These are phyloP conservation scores for Australoheros scitulus DNA, from an alignment of 2,113 vertebrate genomes.

Conservation along the genomic window DNA sequence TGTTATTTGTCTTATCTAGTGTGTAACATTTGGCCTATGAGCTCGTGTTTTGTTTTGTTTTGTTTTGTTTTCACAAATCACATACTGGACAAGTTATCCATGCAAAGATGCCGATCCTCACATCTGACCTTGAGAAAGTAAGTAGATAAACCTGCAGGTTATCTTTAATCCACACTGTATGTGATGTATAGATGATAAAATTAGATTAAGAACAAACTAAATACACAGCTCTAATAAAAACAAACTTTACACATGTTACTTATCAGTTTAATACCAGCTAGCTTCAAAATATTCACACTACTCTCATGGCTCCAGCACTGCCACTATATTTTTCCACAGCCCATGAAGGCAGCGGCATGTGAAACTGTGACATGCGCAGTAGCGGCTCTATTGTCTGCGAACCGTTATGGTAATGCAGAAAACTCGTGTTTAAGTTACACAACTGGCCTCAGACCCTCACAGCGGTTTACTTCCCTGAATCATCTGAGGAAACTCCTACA, in stretches of 20 bases:
- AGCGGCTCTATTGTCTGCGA: constrained; percentile 12
- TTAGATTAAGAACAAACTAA: background rate
- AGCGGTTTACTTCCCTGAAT: background rate
- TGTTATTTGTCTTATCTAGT: background rate
- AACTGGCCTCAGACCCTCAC: background rate
- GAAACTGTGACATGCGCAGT: constrained; percentile 42
- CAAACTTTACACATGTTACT: background rate
- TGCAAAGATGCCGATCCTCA: too few relatives aligned
- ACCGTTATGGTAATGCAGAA: background rate
- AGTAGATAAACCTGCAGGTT: background rate
- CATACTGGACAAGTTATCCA: background rate
- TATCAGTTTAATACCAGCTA: background rate
- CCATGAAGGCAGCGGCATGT: background rate
- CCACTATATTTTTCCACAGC: background rate
- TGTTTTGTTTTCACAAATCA: too few relatives aligned
- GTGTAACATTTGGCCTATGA: background rate
- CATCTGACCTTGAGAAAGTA: too few relatives aligned
- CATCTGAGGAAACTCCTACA: background rate
- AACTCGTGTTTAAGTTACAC: background rate
- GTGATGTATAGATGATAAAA: background rate
- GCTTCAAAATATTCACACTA: background rate
- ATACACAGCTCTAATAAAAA: background rate
- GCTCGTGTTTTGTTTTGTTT: too few relatives aligned
- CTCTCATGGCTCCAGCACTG: background rate
- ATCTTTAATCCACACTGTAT: background rate